Percentiles rank a stretch among this genome's conserved stretches.
These are phyloP conservation scores for Pelvicachromis taeniatus DNA, from an alignment of 2,113 vertebrate species.

Conservation along the genomic window DNA sequence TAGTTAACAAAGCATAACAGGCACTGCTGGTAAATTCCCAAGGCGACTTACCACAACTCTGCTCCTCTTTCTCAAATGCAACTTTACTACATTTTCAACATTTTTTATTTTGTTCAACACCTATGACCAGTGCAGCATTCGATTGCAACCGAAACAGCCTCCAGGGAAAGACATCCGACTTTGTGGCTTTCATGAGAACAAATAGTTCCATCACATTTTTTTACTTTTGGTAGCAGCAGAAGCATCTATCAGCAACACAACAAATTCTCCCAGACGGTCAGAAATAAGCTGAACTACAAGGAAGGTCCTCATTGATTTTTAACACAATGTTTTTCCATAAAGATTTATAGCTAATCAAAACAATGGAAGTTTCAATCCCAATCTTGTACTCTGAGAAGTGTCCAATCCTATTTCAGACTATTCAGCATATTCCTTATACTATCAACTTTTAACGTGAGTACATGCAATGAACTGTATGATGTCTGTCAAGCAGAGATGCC, in stretches of 20 bases:
- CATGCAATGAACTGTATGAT: not conserved
- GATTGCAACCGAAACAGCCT: not conserved
- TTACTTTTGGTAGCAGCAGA: not conserved
- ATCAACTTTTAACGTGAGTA: not conserved
- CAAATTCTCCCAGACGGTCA: not conserved
- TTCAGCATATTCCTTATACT: not conserved
- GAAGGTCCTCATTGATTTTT: not conserved
- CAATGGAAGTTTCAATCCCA: rapidly evolving
- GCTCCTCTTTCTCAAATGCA: not conserved
- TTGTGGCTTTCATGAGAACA: not conserved
- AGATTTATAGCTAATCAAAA: not conserved
- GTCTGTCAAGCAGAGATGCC: not conserved
- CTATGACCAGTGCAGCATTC: not conserved
- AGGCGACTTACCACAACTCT: not conserved
- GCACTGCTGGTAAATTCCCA: not conserved
- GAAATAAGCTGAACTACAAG: not conserved
- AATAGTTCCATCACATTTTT: not conserved
- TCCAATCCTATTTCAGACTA: not conserved
- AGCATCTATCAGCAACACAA: not conserved
- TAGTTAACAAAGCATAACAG: not conserved
- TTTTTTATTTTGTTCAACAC: not conserved
- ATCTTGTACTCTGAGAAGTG: not conserved
- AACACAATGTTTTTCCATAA: not conserved
- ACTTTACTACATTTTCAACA: not conserved
- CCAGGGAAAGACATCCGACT: not conserved